A percentile compares a stretch with the other conserved stretches of the same genome.
Evolutionary conservation across 64 coral and sea anemone genomes (phyloP).

Genomic region (Montipora sp.): DNA sequence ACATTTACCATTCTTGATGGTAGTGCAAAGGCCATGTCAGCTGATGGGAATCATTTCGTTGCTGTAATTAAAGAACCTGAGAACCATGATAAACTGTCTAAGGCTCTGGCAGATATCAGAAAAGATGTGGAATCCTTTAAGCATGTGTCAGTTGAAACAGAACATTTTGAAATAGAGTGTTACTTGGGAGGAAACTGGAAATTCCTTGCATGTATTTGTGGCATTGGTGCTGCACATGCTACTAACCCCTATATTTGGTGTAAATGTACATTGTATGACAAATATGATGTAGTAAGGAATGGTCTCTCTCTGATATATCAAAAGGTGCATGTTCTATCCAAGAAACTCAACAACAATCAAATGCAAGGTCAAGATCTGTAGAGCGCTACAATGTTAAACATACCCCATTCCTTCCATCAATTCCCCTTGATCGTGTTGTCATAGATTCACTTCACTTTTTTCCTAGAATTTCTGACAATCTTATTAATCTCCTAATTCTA

Average conservation of each 20-base stretch:
- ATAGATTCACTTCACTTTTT: background rate
- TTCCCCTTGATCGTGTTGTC: background rate
- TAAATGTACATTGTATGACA: background rate
- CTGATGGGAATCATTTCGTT: background rate
- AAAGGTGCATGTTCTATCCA: too few relatives aligned
- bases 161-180: slow-evolving; percentile 9
- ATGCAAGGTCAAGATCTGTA: background rate
- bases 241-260: slow-evolving; percentile 29
- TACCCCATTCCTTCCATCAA: background rate
- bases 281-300: background rate
- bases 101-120: background rate
- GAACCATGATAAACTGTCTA: background rate
- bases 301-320: background rate
- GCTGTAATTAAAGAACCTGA: slow-evolving; percentile 6
- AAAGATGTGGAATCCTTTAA: too few relatives aligned
- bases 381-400: background rate
- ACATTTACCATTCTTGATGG: slow-evolving; percentile 20
- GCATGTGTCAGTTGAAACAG: too few relatives aligned
- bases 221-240: background rate
- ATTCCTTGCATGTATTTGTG: slow-evolving; percentile 1
- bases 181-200: slow-evolving; percentile 5
- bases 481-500: too few relatives aligned
- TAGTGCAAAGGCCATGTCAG: background rate
- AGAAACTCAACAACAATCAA: too few relatives aligned
- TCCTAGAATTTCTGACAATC: slow-evolving; percentile 29